A percentile compares a stretch with the other conserved stretches of the same genome.
Evolutionary conservation across 2,888 invertebrate genomes (phyloP).

Genomic region (Oscheius sp.): DNA sequence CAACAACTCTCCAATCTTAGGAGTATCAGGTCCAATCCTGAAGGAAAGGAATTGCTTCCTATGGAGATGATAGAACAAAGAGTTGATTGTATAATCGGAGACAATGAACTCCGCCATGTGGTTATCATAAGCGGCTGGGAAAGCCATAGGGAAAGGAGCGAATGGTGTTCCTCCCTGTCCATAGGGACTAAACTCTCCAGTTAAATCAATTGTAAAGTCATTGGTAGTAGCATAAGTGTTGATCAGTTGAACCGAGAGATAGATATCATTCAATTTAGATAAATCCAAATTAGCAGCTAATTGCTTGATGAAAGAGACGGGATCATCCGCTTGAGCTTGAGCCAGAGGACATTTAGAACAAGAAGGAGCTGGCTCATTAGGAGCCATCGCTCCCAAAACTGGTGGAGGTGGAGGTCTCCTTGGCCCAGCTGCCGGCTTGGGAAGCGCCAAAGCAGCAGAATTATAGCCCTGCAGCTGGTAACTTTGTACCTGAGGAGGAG

Average conservation of each 20-base stretch:
- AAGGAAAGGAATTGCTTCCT: conserved; percentile 65
- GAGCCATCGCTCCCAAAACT: conserved; percentile 33
- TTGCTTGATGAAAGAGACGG: conserved; percentile 51
- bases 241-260: conserved; percentile 60
- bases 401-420: conserved; percentile 45
- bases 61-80: conserved; percentile 64
- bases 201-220: conserved; percentile 64
- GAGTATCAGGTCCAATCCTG: conserved; percentile 67
- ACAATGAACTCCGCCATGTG: conserved; percentile 66
- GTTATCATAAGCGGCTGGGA: conserved; percentile 55
- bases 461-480: neutral
- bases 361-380: conserved; percentile 33
- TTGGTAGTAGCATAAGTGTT: conserved; percentile 62
- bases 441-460: neutral
- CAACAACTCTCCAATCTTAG: conserved; percentile 66
- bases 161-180: conserved; percentile 63
- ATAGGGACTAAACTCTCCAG: conserved; percentile 64
- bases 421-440: conserved; percentile 30
- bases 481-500: neutral
- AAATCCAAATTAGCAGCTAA: conserved; percentile 54
- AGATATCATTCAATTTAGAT: conserved; percentile 60
- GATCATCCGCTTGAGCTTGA: conserved; percentile 48
- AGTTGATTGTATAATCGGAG: conserved; percentile 66
- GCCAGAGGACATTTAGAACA: conserved; percentile 48
- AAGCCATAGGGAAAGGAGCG: conserved; percentile 64